Percentiles rank a stretch among this genome's conserved stretches.
Evolutionary conservation across 1,140 invertebrate genomes (phyloP).

Genomic region (Scylla paramamosain): DNA sequence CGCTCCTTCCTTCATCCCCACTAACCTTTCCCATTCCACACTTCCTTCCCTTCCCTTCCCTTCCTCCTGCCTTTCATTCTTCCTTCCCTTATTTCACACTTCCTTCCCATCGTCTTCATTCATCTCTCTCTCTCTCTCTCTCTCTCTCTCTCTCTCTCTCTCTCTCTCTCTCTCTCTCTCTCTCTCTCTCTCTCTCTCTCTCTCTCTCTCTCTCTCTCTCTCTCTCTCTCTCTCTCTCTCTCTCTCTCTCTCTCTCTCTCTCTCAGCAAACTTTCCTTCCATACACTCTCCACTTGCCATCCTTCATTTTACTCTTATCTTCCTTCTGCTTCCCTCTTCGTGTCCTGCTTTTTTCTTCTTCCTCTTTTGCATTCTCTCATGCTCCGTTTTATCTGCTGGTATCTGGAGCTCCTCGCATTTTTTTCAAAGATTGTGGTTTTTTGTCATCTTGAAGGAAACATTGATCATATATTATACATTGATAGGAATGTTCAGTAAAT

Average conservation of each 20-base stretch:
- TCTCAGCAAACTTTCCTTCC: neutral
- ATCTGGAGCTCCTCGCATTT: too few relatives aligned
- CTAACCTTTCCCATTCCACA: neutral
- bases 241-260: neutral
- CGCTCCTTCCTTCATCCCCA: neutral
- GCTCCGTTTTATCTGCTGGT: too few relatives aligned
- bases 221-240: neutral
- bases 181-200: too few relatives aligned
- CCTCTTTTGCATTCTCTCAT: too few relatives aligned
- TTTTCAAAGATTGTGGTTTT: too few relatives aligned
- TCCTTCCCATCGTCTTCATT: neutral
- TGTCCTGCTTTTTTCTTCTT: neutral
- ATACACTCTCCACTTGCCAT: too few relatives aligned
- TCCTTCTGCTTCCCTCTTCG: neutral
- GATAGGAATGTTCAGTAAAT: too few relatives aligned
- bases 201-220: neutral
- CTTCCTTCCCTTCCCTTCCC: neutral
- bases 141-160: too few relatives aligned
- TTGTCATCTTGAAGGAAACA: too few relatives aligned
- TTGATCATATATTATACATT: too few relatives aligned
- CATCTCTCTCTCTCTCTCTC: neutral
- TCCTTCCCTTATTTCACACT: neutral
- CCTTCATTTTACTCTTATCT: too few relatives aligned
- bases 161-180: too few relatives aligned
- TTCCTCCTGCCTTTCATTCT: neutral